Conservation (phyloP, 1,140 invertebrate species). For the Lucilia sericata region DNA sequence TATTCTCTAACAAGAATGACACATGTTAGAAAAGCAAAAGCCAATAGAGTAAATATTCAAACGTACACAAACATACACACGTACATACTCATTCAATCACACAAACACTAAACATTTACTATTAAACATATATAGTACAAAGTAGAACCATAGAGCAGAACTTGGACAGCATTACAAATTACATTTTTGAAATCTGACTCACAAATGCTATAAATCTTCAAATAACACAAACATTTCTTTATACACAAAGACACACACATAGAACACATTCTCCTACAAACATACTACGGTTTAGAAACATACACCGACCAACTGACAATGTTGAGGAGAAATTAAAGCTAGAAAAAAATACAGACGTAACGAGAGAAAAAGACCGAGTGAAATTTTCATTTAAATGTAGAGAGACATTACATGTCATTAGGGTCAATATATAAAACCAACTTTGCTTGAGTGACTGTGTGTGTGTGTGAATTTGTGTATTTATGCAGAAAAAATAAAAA, state of each 20-base stretch:
- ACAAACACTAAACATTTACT: background rate
- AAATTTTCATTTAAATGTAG: conserved; percentile 43
- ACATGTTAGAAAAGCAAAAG: conserved; percentile 38
- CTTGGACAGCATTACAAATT: conserved; percentile 42
- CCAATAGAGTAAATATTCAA: conserved; percentile 38
- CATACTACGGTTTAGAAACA: background rate
- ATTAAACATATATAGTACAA: no score
- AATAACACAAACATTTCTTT: conserved; percentile 20
- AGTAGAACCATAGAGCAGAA: background rate
- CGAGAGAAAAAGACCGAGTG: background rate
- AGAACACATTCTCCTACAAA: background rate
- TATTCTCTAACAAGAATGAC: conserved; percentile 41
- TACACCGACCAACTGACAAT: background rate
- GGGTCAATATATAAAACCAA: conserved; percentile 16
- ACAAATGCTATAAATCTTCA: conserved; percentile 39
- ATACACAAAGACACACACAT: background rate
- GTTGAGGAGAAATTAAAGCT: no score
- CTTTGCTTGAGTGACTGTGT: background rate
- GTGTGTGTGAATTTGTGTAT: background rate
- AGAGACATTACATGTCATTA: conserved; percentile 36
- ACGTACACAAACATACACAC: background rate
- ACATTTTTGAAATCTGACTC: conserved; percentile 43
- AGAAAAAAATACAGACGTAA: conserved; percentile 13
- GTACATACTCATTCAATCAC: background rate
- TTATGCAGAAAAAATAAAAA: conserved; percentile 17